These are phyloP conservation scores for Montipora sp. DNA, from an alignment of 64 coral and sea anemone genomes.

Conservation along the genomic window DNA sequence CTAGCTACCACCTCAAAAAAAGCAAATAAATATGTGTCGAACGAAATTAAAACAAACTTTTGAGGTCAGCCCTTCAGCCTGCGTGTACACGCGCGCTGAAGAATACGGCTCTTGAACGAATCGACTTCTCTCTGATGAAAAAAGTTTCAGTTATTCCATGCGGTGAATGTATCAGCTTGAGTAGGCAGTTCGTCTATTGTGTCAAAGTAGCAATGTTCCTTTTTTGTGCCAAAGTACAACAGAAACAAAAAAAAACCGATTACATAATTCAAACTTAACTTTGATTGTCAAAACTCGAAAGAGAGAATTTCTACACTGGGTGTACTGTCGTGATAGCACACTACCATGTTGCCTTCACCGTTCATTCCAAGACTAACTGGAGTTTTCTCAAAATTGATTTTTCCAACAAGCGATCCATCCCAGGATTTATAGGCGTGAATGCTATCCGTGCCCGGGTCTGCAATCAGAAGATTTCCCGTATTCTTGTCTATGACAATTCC, in stretches of 20 bases:
- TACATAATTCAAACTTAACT: not conserved
- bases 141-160: too few species aligned
- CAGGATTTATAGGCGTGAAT: not conserved
- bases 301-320: conserved; percentile 14
- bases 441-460: conserved; percentile 18
- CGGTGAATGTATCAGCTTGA: too few species aligned
- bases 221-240: too few species aligned
- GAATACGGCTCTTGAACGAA: too few species aligned
- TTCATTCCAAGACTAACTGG: conserved; percentile 26
- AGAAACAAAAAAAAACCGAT: not conserved
- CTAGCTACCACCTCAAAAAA: too few species aligned
- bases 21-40: too few species aligned
- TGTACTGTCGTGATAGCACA: conserved; percentile 2
- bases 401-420: conserved; percentile 26
- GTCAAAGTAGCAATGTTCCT: too few species aligned
- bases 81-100: too few species aligned
- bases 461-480: conserved; percentile 18
- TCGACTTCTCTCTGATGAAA: too few species aligned
- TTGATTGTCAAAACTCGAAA: not conserved
- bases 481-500: not conserved
- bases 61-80: too few species aligned
- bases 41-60: too few species aligned
- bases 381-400: not conserved
- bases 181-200: too few species aligned
- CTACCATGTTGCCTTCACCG: not conserved